Conservation (phyloP, 2,888 invertebrate genomes). For the Ichneumon xanthorius region DNA sequence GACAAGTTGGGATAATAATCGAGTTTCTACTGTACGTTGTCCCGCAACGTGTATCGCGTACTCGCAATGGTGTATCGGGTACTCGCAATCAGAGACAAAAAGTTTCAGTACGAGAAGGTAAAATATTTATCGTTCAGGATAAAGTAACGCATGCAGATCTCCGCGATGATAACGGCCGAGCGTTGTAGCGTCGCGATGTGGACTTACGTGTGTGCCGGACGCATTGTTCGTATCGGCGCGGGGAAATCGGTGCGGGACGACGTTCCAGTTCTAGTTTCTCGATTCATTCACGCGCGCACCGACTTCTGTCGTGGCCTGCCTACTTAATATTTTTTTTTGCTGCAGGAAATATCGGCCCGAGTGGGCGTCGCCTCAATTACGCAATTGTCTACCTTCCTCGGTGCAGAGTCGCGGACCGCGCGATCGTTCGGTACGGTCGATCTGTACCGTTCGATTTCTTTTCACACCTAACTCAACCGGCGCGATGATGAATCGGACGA, state of each 20-base stretch:
- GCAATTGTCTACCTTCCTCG: slow-evolving; percentile 71
- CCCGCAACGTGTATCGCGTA: slow-evolving; percentile 7
- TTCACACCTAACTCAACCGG: slow-evolving; percentile 70
- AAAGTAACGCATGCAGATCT: slow-evolving; percentile 32
- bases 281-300: slow-evolving; percentile 7
- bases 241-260: not conserved
- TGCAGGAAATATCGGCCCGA: slow-evolving; percentile 36
- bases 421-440: slow-evolving; percentile 50
- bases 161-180: not conserved
- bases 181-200: not conserved
- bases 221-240: slow-evolving; percentile 18
- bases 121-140: slow-evolving; percentile 47
- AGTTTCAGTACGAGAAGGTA: not conserved
- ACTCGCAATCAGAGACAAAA: slow-evolving; percentile 39
- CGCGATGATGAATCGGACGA: slow-evolving; percentile 27
- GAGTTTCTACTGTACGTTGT: no score
- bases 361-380: slow-evolving; percentile 73
- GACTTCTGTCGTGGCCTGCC: not conserved
- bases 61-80: slow-evolving; percentile 22
- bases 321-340: not conserved
- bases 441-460: slow-evolving; percentile 60
- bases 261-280: slow-evolving; percentile 22
- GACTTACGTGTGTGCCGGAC: not conserved
- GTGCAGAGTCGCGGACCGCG: slow-evolving; percentile 56
- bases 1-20: no score